Base-by-base conservation (phyloP, 2,888 invertebrate species). In the Clunio marinus region DNA sequence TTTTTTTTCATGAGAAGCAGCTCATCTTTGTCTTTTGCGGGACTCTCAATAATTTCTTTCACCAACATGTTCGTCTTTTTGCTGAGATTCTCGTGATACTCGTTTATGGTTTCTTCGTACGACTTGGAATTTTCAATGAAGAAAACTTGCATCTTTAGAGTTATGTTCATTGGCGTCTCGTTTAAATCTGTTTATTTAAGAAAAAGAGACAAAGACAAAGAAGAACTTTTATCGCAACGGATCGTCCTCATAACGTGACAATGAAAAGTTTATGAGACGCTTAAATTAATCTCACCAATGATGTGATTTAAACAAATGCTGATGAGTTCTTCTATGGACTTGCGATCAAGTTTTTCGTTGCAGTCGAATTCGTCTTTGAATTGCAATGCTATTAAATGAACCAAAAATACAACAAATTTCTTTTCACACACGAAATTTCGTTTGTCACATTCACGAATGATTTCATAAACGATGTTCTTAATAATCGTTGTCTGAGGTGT, bases 1-100 rank as follows among this genome's bases (percentile, higher is more conserved):
- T 88, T 88, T 71, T 84, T 81, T 71, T 85, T 86, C 35, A 89
- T 75, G 72, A 83, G 84, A 72, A 84, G 84, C 1, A 81, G 79
- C 0, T 85, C 83, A 0, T 80, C 76, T 20, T 75, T 77, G 0
- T 75, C 37, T 51, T 66, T 70, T 68, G 55, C 22, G 1, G 15
- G 41, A 13, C 62, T 55, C 13, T 60, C 62, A 13, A 59, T 46
- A 15, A 70, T 69, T 27, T 67, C 62, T 20, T 32, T 55, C 1
- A 62, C 57, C 22, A 70, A 62, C 2, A 37, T 22, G 17, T 22
- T 15, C n/a, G 59, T 70, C 27, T 63, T 70, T 17, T 20, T 51
- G 1, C 37, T 51, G 25, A 69, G n/a, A 15, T 25, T 35, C 24
- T 69, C 32, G 13, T 51, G 32, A 28, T 69, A 62, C 15, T 63